These are phyloP conservation scores for Tapirus indicus DNA, from an alignment of 2,797 vertebrate species.

Conservation along the genomic window DNA sequence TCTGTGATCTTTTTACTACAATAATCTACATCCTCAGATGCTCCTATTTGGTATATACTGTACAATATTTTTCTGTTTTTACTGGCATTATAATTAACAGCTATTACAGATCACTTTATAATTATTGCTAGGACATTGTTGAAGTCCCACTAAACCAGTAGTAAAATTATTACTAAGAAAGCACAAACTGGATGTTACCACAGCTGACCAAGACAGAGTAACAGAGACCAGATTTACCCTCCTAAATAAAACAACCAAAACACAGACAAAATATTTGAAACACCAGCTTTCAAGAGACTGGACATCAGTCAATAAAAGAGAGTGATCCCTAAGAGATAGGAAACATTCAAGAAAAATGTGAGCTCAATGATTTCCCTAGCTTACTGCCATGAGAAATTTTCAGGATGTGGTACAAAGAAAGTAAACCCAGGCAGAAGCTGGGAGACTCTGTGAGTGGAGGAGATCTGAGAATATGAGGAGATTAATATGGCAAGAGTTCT, in stretches of 20 bases:
- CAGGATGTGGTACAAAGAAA: neutral
- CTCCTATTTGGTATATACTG: neutral
- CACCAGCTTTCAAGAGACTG: neutral
- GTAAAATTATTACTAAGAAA: neutral
- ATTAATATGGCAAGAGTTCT: neutral
- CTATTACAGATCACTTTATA: constrained; percentile 3
- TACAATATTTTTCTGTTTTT: neutral
- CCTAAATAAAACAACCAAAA: neutral
- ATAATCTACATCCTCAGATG: neutral
- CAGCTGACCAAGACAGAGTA: neutral
- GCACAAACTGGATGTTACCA: neutral
- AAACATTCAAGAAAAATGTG: neutral
- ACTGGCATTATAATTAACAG: neutral
- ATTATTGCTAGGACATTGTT: neutral
- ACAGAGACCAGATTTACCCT: neutral
- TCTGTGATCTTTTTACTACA: neutral
- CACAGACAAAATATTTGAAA: neutral
- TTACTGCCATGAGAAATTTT: neutral
- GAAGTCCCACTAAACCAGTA: neutral
- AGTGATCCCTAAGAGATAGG: neutral
- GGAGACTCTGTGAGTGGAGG: neutral
- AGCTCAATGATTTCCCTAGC: neutral
- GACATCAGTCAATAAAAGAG: neutral
- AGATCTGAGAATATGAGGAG: neutral
- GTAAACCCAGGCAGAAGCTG: neutral